phyloP scores from a whole-genome alignment of 2,797 vertebrate genomes.

The Cyprinella venusta region DNA sequence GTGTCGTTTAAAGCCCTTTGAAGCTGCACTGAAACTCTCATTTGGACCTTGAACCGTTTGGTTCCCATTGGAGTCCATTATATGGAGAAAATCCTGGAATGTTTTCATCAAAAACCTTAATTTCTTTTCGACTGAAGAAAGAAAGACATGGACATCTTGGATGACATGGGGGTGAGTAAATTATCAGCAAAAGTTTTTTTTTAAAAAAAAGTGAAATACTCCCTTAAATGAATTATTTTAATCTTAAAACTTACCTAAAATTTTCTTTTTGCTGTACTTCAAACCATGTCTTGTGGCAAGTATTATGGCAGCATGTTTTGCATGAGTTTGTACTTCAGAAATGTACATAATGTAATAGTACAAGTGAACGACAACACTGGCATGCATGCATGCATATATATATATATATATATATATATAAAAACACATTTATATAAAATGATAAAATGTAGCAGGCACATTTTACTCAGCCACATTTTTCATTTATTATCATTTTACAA shows the following conservation, averaged over 20 bases:
- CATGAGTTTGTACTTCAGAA: background rate
- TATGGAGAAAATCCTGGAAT: too few species aligned
- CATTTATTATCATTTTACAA: slow-evolving; percentile 42
- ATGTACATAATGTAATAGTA: background rate
- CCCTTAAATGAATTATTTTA: too few species aligned
- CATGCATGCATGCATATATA: background rate
- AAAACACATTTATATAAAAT: background rate
- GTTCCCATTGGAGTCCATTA: too few species aligned
- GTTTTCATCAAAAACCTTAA: too few species aligned
- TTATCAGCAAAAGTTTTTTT: too few species aligned
- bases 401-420: background rate
- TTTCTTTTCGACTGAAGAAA: too few species aligned
- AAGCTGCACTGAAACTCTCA: too few species aligned
- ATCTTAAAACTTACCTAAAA: background rate
- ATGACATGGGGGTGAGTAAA: too few species aligned
- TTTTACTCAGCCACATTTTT: slow-evolving; percentile 36
- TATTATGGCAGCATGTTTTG: background rate
- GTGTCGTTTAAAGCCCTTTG: too few species aligned
- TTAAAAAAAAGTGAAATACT: too few species aligned
- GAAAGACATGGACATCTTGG: too few species aligned
- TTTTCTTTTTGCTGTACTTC: background rate
- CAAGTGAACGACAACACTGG: background rate
- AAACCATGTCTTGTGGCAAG: background rate
- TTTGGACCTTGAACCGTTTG: too few species aligned
- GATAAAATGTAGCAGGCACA: background rate